phyloP scores from a whole-genome alignment of 2,888 invertebrate genomes.

The Troides helena region DNA sequence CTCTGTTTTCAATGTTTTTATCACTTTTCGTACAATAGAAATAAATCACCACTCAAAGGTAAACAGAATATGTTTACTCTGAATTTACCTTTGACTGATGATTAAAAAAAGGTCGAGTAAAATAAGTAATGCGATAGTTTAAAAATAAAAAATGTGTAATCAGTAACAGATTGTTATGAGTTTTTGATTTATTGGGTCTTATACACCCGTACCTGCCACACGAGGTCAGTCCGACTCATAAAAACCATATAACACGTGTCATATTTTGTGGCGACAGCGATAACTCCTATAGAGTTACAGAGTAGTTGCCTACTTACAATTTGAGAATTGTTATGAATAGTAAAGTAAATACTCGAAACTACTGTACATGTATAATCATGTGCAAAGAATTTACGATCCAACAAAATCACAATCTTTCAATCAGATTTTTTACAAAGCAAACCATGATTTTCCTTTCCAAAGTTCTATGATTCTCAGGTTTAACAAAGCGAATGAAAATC shows the following conservation, averaged over 20 bases:
- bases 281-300: slow-evolving; percentile 3
- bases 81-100: too few relatives aligned
- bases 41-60: too few relatives aligned
- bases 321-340: slow-evolving; percentile 48
- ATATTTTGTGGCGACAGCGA: slow-evolving; percentile 32
- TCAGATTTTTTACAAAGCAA: too few relatives aligned
- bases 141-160: slow-evolving; percentile 22
- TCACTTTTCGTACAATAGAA: too few relatives aligned
- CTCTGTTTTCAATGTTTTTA: too few relatives aligned
- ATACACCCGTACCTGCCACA: slow-evolving; percentile 27
- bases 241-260: slow-evolving; percentile 36
- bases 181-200: slow-evolving; percentile 29
- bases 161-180: slow-evolving; percentile 24
- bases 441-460: too few relatives aligned
- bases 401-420: not conserved
- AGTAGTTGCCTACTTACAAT: slow-evolving; percentile 26
- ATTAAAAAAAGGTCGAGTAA: not conserved
- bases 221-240: slow-evolving; percentile 24
- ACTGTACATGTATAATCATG: not conserved
- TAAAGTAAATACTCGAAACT: slow-evolving; percentile 19
- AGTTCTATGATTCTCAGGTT: too few relatives aligned
- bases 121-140: not conserved
- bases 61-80: too few relatives aligned
- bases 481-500: too few relatives aligned
- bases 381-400: not conserved